Evolutionary conservation across 2,113 vertebrate genomes (phyloP).

Genomic region (Scophthalmus maximus): DNA sequence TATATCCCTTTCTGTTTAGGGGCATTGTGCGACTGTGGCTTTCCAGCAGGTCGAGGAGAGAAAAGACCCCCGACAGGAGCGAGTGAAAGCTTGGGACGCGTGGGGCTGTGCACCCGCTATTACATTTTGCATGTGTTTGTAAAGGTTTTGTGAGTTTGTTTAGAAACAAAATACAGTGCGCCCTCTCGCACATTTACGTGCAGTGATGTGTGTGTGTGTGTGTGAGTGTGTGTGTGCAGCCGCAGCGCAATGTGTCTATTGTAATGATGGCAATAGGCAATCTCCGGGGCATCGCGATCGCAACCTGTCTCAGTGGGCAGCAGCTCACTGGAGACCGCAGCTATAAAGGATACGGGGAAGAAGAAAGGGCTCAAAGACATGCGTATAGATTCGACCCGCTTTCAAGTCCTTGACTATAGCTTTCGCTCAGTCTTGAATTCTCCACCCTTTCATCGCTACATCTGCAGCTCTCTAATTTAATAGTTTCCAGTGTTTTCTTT

Average conservation of each 20-base stretch:
- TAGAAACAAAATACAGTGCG: background rate
- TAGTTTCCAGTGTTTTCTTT: background rate
- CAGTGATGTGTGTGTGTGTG: conserved; percentile 11
- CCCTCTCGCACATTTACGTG: conserved; percentile 21
- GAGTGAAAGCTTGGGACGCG: conserved; percentile 39
- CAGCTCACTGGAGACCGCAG: conserved; percentile 15
- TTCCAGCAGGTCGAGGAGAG: conserved; percentile 41
- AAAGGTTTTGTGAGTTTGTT: conserved; percentile 1
- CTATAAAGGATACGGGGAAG: conserved; percentile 24
- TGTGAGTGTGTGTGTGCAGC: conserved; percentile 10
- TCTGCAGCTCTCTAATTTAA: conserved; percentile 17
- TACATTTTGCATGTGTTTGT: conserved; percentile 45
- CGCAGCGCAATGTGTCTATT: conserved; percentile 29
- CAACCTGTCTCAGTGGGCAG: conserved; percentile 44
- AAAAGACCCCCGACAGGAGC: conserved; percentile 47
- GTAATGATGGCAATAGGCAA: conserved; percentile 52
- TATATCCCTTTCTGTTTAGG: conserved; percentile 62
- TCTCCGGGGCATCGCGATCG: conserved; percentile 36
- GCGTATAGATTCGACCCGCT: conserved; percentile 39
- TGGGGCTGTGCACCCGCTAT: conserved; percentile 28
- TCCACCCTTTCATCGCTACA: conserved; percentile 22
- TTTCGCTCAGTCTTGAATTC: conserved; percentile 19
- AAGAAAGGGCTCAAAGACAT: conserved; percentile 50
- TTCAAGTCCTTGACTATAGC: conserved; percentile 41
- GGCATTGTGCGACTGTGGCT: conserved; percentile 48